These are phyloP conservation scores for Parus major DNA, from an alignment of 2,113 vertebrate genomes.

Conservation along the genomic window DNA sequence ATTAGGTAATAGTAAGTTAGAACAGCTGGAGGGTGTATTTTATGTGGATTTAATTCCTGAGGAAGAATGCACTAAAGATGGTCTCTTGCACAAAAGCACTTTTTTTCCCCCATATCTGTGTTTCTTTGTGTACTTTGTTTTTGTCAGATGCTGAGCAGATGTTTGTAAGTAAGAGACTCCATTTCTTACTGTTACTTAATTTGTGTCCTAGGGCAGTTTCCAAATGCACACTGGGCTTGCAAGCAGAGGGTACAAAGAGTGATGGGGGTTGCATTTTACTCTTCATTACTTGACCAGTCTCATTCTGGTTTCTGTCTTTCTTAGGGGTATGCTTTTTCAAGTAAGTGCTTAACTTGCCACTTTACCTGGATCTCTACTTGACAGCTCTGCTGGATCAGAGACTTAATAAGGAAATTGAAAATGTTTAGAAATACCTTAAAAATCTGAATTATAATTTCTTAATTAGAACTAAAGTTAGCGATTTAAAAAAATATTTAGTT, in stretches of 20 bases:
- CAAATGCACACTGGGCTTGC: neutral
- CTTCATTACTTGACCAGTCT: neutral
- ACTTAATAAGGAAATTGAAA: neutral
- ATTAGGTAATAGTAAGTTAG: neutral
- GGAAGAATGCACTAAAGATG: neutral
- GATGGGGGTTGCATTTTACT: neutral
- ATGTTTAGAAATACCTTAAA: neutral
- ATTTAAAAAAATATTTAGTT: neutral
- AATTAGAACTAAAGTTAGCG: neutral
- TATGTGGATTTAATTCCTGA: slow-evolving; percentile 3
- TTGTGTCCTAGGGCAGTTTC: slow-evolving; percentile 10
- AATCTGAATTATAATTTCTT: neutral
- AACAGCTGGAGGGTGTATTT: slow-evolving; percentile 1
- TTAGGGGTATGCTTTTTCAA: neutral
- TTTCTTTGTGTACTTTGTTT: neutral
- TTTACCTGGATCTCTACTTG: neutral
- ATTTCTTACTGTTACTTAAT: slow-evolving; percentile 34
- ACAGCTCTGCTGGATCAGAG: neutral
- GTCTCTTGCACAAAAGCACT: neutral
- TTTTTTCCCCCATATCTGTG: neutral
- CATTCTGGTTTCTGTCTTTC: neutral
- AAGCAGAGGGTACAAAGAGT: neutral
- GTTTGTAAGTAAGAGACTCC: neutral
- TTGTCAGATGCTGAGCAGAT: slow-evolving; percentile 22
- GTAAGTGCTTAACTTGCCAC: neutral